These are phyloP conservation scores for Lochmaea capreae DNA, from an alignment of 2,888 invertebrate genomes.

Conservation along the genomic window DNA sequence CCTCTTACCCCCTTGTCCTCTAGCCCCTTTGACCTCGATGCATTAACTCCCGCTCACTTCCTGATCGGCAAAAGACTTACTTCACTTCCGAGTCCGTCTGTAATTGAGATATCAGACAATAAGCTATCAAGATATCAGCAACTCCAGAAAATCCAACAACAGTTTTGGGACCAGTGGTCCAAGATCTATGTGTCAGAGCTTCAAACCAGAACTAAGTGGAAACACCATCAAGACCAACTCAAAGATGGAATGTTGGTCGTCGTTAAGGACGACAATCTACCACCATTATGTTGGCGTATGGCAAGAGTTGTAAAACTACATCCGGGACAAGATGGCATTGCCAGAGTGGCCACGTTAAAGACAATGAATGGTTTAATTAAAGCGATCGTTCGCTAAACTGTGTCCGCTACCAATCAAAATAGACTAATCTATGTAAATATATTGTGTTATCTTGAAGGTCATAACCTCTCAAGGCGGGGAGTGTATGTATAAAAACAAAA, in stretches of 20 bases:
- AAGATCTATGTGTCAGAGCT: neutral
- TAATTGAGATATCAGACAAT: neutral
- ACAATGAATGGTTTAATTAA: neutral
- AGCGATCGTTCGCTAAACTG: too few species aligned
- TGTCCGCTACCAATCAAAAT: too few species aligned
- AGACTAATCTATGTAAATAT: too few species aligned
- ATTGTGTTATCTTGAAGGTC: too few species aligned
- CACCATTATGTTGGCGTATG: slow-evolving; percentile 5
- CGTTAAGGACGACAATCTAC: slow-evolving; percentile 1
- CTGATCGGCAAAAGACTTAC: slow-evolving; percentile 8
- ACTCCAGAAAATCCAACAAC: too few species aligned
- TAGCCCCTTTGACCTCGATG: slow-evolving; percentile 5
- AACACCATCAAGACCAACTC: too few species aligned
- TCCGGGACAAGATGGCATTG: neutral
- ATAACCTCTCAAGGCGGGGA: too few species aligned
- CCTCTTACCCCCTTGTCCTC: slow-evolving; percentile 13
- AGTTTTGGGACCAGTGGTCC: too few species aligned
- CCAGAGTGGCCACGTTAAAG: neutral
- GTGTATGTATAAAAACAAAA: too few species aligned
- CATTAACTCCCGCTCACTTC: slow-evolving; percentile 20
- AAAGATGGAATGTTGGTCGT: slow-evolving; percentile 1
- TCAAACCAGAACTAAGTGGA: slow-evolving; percentile 2
- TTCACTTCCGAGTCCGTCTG: slow-evolving; percentile 7
- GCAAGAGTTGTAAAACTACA: neutral
- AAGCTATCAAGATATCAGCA: neutral